Base-by-base conservation (phyloP, 2,888 invertebrate species). In the Heteromurus nitidus region DNA sequence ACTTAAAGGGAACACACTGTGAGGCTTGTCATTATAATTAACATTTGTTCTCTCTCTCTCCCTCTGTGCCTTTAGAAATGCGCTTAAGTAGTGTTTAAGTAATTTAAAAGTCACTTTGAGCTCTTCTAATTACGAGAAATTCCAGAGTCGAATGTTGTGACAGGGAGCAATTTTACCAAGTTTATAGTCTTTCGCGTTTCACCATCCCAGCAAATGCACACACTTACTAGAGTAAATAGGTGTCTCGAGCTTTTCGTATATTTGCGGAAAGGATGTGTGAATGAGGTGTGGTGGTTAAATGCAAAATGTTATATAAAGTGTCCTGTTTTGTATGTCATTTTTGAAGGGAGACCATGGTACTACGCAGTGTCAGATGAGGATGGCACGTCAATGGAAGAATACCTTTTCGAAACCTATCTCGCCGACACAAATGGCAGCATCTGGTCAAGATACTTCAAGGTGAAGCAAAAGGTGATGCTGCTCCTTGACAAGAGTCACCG, bases 361-460 rank as follows among this genome's bases (percentile, higher is more conserved):
- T 84, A 84, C 70, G 81, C 80, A 80, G 79, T 84, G 62, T 76
- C 77, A 5, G 82, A 82, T 70, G 84, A 84, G 36, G 77, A n/a
- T n/a, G n/a, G n/a, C n/a, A n/a, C n/a, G n/a, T n/a, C n/a, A n/a
- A n/a, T n/a, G n/a, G n/a, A n/a, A 16, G 80, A 74, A 77, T 75
- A 77, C 65, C 64, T 84, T 24, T 84, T 82, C 36, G 84, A 82
- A 62, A 80, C 84, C 20, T 30, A 70, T 31, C 70, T 77, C 20
- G 82, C 80, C 30, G 82, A 82, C 50, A 80, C 82, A 30, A 74
- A 74, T 30, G 84, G 77, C 16, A 76, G 84, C 53, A 55, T 82
- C 64, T 84, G 84, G 84, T 84, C 84, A 60, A 82, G 65, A 77
- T 84, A 82, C 73, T 84, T 84, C 62, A 75, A 77, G 53, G 82